Evolutionary conservation across 2,113 vertebrate genomes (phyloP).

Genomic region (Bucco capensis): DNA sequence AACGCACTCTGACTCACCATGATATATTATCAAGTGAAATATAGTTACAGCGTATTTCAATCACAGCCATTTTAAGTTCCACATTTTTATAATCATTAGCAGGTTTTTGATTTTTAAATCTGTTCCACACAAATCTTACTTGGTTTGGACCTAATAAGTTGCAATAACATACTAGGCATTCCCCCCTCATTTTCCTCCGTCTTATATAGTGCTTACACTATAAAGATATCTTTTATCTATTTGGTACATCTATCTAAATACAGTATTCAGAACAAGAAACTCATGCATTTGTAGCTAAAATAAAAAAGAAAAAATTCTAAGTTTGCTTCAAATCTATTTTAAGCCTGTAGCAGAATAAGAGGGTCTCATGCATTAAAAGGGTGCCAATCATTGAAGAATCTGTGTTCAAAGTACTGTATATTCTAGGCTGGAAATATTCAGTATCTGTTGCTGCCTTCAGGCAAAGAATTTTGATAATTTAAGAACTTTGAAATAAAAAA

Average conservation of each 20-base stretch:
- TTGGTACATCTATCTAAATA: background rate
- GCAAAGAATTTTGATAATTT: constrained; percentile 25
- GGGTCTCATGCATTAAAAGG: background rate
- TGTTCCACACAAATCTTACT: background rate
- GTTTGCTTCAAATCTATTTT: constrained; percentile 46
- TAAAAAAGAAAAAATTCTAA: background rate
- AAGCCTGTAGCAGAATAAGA: constrained; percentile 24
- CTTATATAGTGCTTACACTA: background rate
- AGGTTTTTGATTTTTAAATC: background rate
- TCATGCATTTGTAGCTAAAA: background rate
- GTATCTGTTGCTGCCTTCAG: constrained; percentile 1
- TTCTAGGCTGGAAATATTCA: background rate
- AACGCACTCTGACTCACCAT: background rate
- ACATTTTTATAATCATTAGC: background rate
- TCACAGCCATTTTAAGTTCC: background rate
- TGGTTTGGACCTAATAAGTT: background rate
- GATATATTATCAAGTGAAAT: background rate
- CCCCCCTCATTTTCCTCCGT: background rate
- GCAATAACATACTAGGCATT: background rate
- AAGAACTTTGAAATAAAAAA: constrained; percentile 13
- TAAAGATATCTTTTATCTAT: background rate
- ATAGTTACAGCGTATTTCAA: background rate
- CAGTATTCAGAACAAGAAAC: background rate
- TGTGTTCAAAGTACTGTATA: constrained; percentile 24
- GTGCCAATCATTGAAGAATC: background rate